Evolutionary conservation across 2,888 invertebrate species (phyloP).

Genomic region (Aporophyla lueneburgensis): DNA sequence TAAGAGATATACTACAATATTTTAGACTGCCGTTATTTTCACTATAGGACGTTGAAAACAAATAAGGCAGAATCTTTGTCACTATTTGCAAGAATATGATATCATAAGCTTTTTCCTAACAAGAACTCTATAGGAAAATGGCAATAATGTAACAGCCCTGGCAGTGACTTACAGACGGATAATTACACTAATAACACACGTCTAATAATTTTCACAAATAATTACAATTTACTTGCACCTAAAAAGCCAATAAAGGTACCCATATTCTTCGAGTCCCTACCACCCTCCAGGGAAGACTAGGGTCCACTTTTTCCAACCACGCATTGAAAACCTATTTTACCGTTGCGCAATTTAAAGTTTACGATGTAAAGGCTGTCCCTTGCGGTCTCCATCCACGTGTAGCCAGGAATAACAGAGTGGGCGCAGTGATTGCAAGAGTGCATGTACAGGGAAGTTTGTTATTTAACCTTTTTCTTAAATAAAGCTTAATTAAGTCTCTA

Average conservation of each 20-base stretch:
- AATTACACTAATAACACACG: not conserved
- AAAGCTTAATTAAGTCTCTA: not conserved
- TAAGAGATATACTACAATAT: not conserved
- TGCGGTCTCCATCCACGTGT: conserved; percentile 36
- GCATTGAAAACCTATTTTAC: conserved; percentile 55
- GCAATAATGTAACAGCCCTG: not conserved
- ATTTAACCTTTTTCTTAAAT: not conserved
- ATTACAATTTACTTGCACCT: not conserved
- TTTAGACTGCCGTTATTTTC: not conserved
- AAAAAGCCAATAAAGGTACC: not conserved
- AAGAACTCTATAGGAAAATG: not conserved
- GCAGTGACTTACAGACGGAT: no score
- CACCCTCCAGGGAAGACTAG: conserved; percentile 18
- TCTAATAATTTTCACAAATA: not conserved
- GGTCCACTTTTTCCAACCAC: not conserved
- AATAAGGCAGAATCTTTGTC: not conserved
- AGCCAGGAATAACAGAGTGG: conserved; percentile 31
- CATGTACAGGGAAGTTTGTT: not conserved
- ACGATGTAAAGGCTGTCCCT: conserved; percentile 48
- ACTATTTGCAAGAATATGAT: no score
- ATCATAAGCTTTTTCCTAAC: not conserved
- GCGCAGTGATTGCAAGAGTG: conserved; percentile 27
- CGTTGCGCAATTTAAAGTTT: conserved; percentile 55
- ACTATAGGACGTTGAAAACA: not conserved
- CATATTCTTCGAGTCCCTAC: conserved; percentile 10